Evolutionary conservation across 2,888 invertebrate genomes (phyloP).

Genomic region (Plebejus argus): DNA sequence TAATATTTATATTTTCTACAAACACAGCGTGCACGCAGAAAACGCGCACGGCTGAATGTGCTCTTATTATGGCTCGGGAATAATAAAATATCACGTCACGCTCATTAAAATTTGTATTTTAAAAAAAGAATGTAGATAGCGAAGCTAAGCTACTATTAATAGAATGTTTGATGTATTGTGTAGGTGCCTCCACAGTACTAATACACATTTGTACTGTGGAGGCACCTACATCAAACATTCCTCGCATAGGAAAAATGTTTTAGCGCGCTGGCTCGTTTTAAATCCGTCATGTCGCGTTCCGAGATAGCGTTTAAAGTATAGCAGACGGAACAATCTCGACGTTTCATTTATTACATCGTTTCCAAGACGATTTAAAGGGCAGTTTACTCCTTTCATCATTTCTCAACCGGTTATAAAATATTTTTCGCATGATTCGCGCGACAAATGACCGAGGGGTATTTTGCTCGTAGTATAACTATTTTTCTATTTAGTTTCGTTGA

Average conservation of each 20-base stretch:
- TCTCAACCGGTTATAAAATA: conserved; percentile 43
- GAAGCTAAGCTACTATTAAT: no score
- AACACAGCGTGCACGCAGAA: no score
- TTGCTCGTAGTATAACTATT: not conserved
- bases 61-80: no score
- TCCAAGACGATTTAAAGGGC: conserved; percentile 46
- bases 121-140: no score
- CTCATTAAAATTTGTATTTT: no score
- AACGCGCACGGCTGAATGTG: no score
- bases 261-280: conserved; percentile 13
- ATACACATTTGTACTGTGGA: no score
- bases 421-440: conserved; percentile 36
- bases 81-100: no score
- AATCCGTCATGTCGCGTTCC: conserved; percentile 36
- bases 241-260: conserved; percentile 14
- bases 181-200: no score
- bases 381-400: conserved; percentile 44
- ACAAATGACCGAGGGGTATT: not conserved
- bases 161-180: no score
- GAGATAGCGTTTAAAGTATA: conserved; percentile 42
- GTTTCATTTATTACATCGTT: conserved; percentile 45
- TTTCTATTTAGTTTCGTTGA: not conserved
- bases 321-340: conserved; percentile 38
- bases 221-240: conserved; percentile 18
- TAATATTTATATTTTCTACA: no score